These are phyloP conservation scores for Colletes collaris DNA, from an alignment of 2,888 invertebrate genomes.

Conservation along the genomic window DNA sequence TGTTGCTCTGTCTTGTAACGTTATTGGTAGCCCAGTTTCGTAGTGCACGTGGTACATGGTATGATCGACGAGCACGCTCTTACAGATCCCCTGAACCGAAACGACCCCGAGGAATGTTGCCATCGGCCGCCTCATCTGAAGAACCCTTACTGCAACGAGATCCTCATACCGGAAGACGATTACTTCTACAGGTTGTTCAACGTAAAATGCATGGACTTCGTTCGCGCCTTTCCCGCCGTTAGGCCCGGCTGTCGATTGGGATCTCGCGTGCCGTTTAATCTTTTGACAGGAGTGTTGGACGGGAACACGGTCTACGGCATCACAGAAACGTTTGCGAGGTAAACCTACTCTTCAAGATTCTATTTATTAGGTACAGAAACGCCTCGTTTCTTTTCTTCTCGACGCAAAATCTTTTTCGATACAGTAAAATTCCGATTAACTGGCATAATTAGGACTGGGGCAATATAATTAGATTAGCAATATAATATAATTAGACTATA, in stretches of 20 bases:
- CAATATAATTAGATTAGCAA: too few relatives aligned
- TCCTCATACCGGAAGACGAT: slow-evolving; percentile 94
- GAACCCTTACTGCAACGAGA: slow-evolving; percentile 96
- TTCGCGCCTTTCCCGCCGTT: slow-evolving; percentile 93
- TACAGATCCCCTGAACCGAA: slow-evolving; percentile 92
- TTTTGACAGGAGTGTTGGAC: slow-evolving; percentile 93
- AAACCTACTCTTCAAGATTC: slow-evolving; percentile 3
- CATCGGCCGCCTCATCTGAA: slow-evolving; percentile 91
- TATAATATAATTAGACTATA: too few relatives aligned
- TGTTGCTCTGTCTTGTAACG: background rate
- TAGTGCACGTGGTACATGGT: background rate
- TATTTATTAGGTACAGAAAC: too few relatives aligned
- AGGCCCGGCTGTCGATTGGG: slow-evolving; percentile 94
- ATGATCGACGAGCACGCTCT: slow-evolving; percentile 42
- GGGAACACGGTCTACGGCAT: slow-evolving; percentile 96
- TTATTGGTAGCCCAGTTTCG: background rate
- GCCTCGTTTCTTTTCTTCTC: too few relatives aligned
- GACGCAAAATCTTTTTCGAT: too few relatives aligned
- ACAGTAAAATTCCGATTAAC: too few relatives aligned
- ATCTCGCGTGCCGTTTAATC: slow-evolving; percentile 93
- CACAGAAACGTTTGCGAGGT: slow-evolving; percentile 91
- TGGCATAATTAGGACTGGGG: too few relatives aligned
- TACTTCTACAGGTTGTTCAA: slow-evolving; percentile 94
- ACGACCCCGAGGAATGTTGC: slow-evolving; percentile 96
- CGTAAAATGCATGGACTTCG: slow-evolving; percentile 95